Evolutionary conservation across 2,888 invertebrate species (phyloP).

Genomic region (Agriopis aurantiaria): DNA sequence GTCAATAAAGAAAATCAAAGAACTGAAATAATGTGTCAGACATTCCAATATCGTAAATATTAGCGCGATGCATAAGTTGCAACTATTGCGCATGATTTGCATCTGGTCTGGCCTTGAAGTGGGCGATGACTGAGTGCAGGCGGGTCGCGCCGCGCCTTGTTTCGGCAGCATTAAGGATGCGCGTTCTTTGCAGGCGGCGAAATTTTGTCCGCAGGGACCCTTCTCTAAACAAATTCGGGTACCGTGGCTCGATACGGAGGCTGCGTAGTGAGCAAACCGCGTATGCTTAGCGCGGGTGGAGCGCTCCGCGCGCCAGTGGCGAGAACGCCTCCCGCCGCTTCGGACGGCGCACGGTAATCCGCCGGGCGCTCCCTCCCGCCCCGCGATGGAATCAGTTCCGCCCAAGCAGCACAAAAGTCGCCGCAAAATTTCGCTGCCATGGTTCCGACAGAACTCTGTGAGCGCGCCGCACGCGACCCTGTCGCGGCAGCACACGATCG

Average conservation of each 20-base stretch:
- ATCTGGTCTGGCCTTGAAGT: constrained; percentile 7
- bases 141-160: constrained; percentile 12
- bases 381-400: constrained; percentile 63
- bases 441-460: constrained; percentile 94
- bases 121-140: neutral
- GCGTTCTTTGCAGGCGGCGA: constrained; percentile 69
- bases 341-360: constrained; percentile 69
- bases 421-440: constrained; percentile 95
- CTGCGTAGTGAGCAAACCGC: constrained; percentile 77
- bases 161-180: constrained; percentile 69
- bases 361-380: constrained; percentile 62
- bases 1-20: neutral
- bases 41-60: neutral
- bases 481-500: constrained; percentile 95
- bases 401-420: constrained; percentile 89
- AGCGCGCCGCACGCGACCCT: constrained; percentile 91
- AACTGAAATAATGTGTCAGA: neutral
- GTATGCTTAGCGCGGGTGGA: constrained; percentile 56
- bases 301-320: constrained; percentile 65
- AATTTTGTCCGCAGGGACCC: constrained; percentile 59
- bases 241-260: constrained; percentile 83
- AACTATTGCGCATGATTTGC: constrained; percentile 13
- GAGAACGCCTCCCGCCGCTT: constrained; percentile 68
- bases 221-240: constrained; percentile 70
- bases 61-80: neutral